These are phyloP conservation scores for Poecilus cupreus DNA, from an alignment of 2,888 invertebrate genomes.

Conservation along the genomic window DNA sequence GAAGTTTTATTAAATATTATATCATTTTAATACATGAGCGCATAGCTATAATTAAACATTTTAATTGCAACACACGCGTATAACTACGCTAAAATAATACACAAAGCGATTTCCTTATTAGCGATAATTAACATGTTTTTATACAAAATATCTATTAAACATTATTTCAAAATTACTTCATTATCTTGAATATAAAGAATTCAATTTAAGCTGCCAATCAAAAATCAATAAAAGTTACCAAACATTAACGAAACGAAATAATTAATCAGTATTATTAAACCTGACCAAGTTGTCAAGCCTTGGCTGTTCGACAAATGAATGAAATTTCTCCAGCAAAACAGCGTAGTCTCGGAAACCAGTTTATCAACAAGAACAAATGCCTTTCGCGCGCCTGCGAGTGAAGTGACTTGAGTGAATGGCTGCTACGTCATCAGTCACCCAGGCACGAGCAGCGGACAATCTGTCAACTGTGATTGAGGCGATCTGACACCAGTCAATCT, in stretches of 20 bases:
- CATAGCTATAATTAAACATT: no score
- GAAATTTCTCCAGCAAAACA: conserved; percentile 41
- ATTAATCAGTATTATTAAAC: not conserved
- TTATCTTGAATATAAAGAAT: not conserved
- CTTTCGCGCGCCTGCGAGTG: conserved; percentile 28
- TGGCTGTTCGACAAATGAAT: conserved; percentile 24
- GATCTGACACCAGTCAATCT: conserved; percentile 32
- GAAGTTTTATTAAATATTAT: no score
- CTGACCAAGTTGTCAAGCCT: not conserved
- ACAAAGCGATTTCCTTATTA: not conserved
- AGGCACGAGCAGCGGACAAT: conserved; percentile 6
- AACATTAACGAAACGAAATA: not conserved
- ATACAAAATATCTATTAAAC: not conserved
- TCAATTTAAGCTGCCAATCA: not conserved
- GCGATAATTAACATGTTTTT: not conserved
- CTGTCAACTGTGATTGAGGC: conserved; percentile 27
- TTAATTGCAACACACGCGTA: no score
- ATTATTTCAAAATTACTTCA: not conserved
- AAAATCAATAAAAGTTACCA: not conserved
- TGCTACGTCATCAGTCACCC: conserved; percentile 36
- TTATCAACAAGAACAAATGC: conserved; percentile 49
- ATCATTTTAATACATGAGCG: no score
- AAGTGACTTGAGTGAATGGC: conserved; percentile 32
- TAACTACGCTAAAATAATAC: not conserved
- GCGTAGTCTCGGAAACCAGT: conserved; percentile 49